These are phyloP conservation scores for Epinephelus coioides DNA, from an alignment of 2,797 vertebrate genomes.

Conservation along the genomic window DNA sequence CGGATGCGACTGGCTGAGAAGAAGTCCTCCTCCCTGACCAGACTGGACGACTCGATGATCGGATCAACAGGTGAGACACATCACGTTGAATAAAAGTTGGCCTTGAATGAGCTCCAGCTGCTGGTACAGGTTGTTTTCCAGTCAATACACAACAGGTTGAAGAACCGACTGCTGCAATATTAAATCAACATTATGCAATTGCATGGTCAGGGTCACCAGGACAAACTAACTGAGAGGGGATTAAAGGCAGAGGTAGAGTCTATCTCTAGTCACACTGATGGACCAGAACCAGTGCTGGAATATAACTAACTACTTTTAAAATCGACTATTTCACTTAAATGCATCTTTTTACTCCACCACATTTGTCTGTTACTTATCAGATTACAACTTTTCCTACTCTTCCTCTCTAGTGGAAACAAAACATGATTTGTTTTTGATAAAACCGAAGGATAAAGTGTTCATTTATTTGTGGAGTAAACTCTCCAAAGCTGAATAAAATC, in stretches of 20 bases:
- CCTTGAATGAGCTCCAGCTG: background rate
- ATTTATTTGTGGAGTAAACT: no score
- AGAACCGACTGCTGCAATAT: background rate
- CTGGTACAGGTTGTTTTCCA: background rate
- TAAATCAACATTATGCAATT: background rate
- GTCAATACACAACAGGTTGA: conserved; percentile 1
- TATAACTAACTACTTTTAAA: no score
- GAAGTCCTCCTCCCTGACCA: conserved; percentile 77
- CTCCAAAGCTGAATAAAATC: no score
- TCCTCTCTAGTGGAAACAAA: no score
- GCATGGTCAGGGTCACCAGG: background rate
- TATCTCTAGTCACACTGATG: background rate
- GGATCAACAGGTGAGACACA: conserved; percentile 71
- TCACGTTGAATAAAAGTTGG: background rate
- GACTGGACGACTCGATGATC: conserved; percentile 65
- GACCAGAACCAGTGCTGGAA: background rate
- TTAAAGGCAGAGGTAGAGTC: background rate
- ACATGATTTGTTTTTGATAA: no score
- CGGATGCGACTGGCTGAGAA: conserved; percentile 92
- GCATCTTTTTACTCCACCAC: no score
- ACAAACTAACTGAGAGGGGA: background rate
- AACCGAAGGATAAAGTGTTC: no score
- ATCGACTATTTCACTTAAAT: no score
- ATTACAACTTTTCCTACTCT: no score
- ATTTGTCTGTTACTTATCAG: no score